Evolutionary conservation across 2,797 vertebrate species (phyloP), one percentile per base, ranked within the genome.

Genomic region (Anguilla marmorata): DNA sequence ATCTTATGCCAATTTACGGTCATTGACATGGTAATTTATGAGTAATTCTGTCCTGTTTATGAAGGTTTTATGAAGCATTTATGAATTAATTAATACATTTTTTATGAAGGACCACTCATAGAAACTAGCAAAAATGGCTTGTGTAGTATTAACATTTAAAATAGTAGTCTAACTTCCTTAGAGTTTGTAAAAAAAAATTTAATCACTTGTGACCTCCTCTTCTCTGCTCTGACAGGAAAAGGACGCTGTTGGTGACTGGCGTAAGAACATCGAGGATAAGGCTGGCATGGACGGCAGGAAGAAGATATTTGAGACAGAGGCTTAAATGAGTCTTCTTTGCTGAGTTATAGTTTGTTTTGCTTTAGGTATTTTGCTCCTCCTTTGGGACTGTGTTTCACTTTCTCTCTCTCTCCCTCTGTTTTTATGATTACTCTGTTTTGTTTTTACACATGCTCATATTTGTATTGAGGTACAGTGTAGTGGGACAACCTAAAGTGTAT

Each of bases 181-280:
- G 60, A 27, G 24, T 69, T n/a, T 69, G 9, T 72, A 30, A 30
- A 72, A 30, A 72, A 1, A 19, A 16, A 33, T 33, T 0, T 74
- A 48, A 19, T 30, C 24, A 85, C 19, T 16, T 60, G 14, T 76
- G 48, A 85, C 37, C 45, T 76, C 2, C 56, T 41, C 48, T 8
- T 41, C 8, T 6, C 37, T 84, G 82, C 7, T 56, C 27, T 87
- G 16, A 24, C 93, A 98, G 97, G 93, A 96, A 6, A 94, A 95
- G 86, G 97, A 98, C 0, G 97, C 97, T 0, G 97, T 97, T 0
- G 98, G 98, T 0, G 98, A 99, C 95, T 99, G 98, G 98, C 96
- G 98, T 94, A 98, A 99, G 96, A 99, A 99, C 95, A 97, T 99
- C 4, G 98, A 99, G 91, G 98, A 99, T 91, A 98, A 98, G 94